Evolutionary conservation across 2,888 invertebrate species (phyloP).

Genomic region (Drosophila eohydei): DNA sequence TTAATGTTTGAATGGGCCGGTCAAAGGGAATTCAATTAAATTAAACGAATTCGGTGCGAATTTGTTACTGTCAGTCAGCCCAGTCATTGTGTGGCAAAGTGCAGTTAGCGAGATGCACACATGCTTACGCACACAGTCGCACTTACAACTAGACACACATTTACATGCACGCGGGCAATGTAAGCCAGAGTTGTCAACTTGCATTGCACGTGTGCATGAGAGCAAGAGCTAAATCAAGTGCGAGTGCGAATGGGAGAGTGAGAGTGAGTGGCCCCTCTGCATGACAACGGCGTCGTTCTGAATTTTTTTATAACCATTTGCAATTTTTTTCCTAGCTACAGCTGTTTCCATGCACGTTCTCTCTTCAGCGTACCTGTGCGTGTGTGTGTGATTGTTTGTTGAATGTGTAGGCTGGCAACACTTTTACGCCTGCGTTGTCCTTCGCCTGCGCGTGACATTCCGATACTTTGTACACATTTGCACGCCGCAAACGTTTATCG

Average conservation of each 20-base stretch:
- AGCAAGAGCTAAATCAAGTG: constrained; percentile 11
- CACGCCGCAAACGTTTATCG: constrained; percentile 62
- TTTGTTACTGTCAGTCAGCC: constrained; percentile 38
- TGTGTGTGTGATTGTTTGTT: not conserved
- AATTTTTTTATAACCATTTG: constrained; percentile 17
- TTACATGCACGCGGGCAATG: constrained; percentile 12
- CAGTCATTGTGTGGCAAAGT: constrained; percentile 47
- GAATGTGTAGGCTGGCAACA: constrained; percentile 51
- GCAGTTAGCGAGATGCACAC: constrained; percentile 42
- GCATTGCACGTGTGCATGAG: constrained; percentile 50
- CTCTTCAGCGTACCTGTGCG: not conserved
- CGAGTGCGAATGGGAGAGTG: constrained; percentile 1
- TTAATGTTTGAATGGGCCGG: constrained; percentile 1
- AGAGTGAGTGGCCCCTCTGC: constrained; percentile 25
- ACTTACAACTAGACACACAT: constrained; percentile 11
- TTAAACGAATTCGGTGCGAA: constrained; percentile 60
- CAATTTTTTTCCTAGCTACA: constrained; percentile 43
- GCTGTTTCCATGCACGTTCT: constrained; percentile 59
- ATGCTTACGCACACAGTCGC: constrained; percentile 1
- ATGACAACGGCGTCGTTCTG: constrained; percentile 44
- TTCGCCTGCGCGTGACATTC: constrained; percentile 74
- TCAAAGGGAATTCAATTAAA: constrained; percentile 67
- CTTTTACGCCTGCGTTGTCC: constrained; percentile 68
- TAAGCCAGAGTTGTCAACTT: constrained; percentile 46
- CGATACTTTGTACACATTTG: constrained; percentile 64